Evolutionary conservation across 2,113 vertebrate species (phyloP).

Genomic region (Saccopteryx bilineata): DNA sequence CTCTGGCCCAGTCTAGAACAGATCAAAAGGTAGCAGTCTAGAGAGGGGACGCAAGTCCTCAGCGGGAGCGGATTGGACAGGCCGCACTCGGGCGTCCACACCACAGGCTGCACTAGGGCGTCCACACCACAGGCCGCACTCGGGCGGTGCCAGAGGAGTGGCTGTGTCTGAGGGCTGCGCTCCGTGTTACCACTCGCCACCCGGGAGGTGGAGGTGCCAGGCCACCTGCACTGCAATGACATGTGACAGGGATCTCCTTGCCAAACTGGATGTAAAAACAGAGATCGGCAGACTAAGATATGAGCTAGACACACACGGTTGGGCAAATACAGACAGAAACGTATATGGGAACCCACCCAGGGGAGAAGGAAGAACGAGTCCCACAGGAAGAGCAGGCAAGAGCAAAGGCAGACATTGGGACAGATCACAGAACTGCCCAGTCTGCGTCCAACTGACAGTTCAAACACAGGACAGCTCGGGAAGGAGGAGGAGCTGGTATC

Average conservation of each 20-base stretch:
- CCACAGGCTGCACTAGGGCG: too few species aligned
- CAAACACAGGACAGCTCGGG: background rate
- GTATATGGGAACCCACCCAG: fast-evolving
- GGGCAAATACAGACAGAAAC: background rate
- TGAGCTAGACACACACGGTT: fast-evolving
- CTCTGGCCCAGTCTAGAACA: background rate
- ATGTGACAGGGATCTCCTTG: background rate
- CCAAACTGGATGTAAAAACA: fast-evolving
- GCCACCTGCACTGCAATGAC: background rate
- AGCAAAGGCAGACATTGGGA: fast-evolving
- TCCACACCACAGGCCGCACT: too few species aligned
- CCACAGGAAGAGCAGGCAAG: background rate
- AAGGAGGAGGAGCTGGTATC: fast-evolving
- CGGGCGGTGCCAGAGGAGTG: too few species aligned
- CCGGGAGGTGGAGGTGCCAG: fast-evolving
- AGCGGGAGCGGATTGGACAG: fast-evolving
- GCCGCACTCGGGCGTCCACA: too few species aligned
- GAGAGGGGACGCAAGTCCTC: fast-evolving
- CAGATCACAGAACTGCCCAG: fast-evolving
- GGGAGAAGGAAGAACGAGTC: background rate
- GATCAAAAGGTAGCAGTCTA: fast-evolving
- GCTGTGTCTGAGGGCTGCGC: too few species aligned
- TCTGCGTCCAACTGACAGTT: fast-evolving
- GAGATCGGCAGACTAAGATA: fast-evolving
- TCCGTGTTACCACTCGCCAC: background rate